Conservation (phyloP, 2,888 invertebrate species). For the Mythimna lalbum region DNA sequence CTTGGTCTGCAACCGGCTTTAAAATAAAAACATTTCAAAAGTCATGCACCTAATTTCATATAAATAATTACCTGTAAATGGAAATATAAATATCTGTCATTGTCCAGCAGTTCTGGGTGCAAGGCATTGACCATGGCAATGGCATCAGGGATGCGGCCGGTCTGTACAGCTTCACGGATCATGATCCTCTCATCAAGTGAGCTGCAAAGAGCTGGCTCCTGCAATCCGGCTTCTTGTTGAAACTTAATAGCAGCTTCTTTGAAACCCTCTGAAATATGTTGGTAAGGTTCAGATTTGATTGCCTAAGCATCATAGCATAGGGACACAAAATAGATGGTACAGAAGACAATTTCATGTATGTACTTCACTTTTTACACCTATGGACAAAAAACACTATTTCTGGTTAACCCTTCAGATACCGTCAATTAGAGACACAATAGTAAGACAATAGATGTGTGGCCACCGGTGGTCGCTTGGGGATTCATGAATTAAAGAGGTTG, state of each 20-base stretch:
- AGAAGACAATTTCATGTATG: too few species aligned
- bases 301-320: background rate
- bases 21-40: background rate
- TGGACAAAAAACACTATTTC: too few species aligned
- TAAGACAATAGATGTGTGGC: too few species aligned
- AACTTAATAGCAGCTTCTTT: conserved; percentile 99
- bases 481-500: too few species aligned
- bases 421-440: too few species aligned
- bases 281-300: conserved; percentile 34
- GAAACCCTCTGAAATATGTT: conserved; percentile 93
- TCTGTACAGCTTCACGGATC: conserved; percentile 98
- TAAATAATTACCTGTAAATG: conserved; percentile 94
- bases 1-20: too few species aligned
- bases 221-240: conserved; percentile 96
- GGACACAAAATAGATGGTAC: too few species aligned
- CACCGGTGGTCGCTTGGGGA: too few species aligned
- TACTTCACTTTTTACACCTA: too few species aligned
- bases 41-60: background rate
- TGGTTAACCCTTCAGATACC: too few species aligned
- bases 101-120: conserved; percentile 98
- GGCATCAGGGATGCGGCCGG: conserved; percentile 97
- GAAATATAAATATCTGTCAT: conserved; percentile 98
- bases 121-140: conserved; percentile 98
- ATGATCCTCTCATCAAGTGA: conserved; percentile 97
- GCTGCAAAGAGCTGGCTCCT: conserved; percentile 91